These are phyloP conservation scores for Heloderma charlesbogerti DNA, from an alignment of 2,113 vertebrate species.

Conservation along the genomic window DNA sequence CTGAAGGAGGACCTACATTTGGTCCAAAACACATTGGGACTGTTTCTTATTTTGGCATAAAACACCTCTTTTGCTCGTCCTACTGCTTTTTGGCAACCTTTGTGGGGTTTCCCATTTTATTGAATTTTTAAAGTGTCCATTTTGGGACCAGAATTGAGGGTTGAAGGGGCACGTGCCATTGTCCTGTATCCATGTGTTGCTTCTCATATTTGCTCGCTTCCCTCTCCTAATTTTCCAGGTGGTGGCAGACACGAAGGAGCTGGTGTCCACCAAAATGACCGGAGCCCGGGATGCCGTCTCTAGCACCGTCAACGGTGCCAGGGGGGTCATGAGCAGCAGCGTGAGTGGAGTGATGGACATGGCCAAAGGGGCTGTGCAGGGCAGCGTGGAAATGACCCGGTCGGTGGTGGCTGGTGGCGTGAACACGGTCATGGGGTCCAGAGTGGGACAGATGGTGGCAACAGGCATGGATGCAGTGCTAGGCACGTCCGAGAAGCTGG, in stretches of 20 bases:
- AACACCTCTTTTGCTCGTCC: too few species aligned
- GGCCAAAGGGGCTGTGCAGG: conserved; percentile 75
- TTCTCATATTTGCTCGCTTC: too few species aligned
- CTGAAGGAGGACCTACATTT: too few species aligned
- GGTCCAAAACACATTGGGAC: too few species aligned
- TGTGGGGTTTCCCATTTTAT: too few species aligned
- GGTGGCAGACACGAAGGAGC: conserved; percentile 82
- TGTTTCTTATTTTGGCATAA: too few species aligned
- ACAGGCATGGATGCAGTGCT: conserved; percentile 80
- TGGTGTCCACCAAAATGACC: conserved; percentile 78
- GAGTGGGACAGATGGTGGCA: conserved; percentile 85
- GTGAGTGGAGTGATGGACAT: conserved; percentile 60
- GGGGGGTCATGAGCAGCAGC: conserved; percentile 72
- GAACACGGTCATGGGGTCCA: conserved; percentile 70
- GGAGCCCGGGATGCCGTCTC: conserved; percentile 54
- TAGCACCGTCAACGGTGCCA: conserved; percentile 77
- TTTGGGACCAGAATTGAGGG: neutral
- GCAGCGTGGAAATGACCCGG: conserved; percentile 80
- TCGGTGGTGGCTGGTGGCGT: conserved; percentile 78
- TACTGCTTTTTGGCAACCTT: too few species aligned
- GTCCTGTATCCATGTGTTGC: too few species aligned
- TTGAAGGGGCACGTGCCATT: neutral
- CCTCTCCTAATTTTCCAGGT: conserved; percentile 72
- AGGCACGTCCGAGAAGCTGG: conserved; percentile 83
- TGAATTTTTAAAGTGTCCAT: too few species aligned